Conservation (phyloP, 1,140 invertebrate genomes). For the Eriosoma lanigerum region DNA sequence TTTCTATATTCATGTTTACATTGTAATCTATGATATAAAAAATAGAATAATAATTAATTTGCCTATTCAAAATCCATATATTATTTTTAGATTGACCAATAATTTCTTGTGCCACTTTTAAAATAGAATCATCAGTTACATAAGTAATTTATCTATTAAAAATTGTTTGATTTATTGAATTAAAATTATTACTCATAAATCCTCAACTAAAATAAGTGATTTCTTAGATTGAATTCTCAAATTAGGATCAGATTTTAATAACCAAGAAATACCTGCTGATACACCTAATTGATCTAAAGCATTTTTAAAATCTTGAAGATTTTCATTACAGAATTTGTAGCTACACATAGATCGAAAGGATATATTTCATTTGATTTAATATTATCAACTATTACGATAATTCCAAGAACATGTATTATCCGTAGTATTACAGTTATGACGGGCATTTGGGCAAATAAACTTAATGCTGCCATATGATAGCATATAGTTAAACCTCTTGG, state of each 20-base stretch:
- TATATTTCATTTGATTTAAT: too few species aligned
- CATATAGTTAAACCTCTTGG: too few species aligned
- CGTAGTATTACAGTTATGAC: too few species aligned
- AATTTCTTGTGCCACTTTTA: not conserved
- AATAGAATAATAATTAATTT: too few species aligned
- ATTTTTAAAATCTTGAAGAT: not conserved
- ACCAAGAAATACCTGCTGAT: not conserved
- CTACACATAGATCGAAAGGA: too few species aligned
- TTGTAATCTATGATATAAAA: too few species aligned
- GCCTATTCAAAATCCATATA: not conserved
- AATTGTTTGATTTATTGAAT: not conserved
- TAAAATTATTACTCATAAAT: not conserved
- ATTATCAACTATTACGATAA: too few species aligned
- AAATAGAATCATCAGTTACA: not conserved
- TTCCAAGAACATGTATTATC: too few species aligned
- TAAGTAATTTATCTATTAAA: not conserved
- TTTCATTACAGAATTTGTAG: too few species aligned
- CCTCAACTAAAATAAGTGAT: not conserved
- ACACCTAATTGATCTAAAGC: not conserved
- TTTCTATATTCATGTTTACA: too few species aligned
- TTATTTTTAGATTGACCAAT: conserved; percentile 4
- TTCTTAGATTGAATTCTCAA: not conserved
- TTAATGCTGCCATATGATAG: too few species aligned
- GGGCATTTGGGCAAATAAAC: too few species aligned
- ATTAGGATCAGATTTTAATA: not conserved